Conservation (phyloP, 2,797 vertebrate species). For the Nannoperca australis region DNA sequence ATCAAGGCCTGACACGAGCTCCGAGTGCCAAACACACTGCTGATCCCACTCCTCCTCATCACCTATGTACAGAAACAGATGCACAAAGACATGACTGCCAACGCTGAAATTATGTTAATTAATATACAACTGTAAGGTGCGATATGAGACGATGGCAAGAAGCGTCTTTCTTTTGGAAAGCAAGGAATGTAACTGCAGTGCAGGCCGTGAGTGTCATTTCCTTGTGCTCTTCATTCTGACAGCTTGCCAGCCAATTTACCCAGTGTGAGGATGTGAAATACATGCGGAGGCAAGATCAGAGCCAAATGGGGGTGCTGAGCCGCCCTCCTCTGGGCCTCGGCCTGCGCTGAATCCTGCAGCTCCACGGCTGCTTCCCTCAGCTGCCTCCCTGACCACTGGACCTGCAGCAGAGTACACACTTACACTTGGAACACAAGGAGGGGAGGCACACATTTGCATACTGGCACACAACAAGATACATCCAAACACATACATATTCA, state of each 20-base stretch:
- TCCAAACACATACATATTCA: not conserved
- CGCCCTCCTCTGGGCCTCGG: constrained; percentile 82
- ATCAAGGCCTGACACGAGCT: constrained; percentile 82
- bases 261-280: constrained; percentile 77
- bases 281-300: constrained; percentile 74
- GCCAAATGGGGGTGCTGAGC: constrained; percentile 68
- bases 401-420: constrained; percentile 48
- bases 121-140: constrained; percentile 2
- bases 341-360: constrained; percentile 77
- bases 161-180: constrained; percentile 16
- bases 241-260: constrained; percentile 67
- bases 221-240: constrained; percentile 13
- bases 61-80: constrained; percentile 72
- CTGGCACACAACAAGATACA: constrained; percentile 14
- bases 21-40: constrained; percentile 82
- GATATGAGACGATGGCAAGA: constrained; percentile 18
- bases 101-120: constrained; percentile 40
- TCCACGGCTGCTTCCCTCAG: constrained; percentile 76
- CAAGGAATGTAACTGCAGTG: constrained; percentile 6
- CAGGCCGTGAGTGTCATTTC: constrained; percentile 35
- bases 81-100: constrained; percentile 34
- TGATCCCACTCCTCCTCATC: constrained; percentile 88
- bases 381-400: constrained; percentile 78
- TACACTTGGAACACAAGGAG: constrained; percentile 1
- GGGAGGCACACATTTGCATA: constrained; percentile 15